Evolutionary conservation across 1,140 invertebrate genomes (phyloP).

Genomic region (Trinorchestia longiramus): DNA sequence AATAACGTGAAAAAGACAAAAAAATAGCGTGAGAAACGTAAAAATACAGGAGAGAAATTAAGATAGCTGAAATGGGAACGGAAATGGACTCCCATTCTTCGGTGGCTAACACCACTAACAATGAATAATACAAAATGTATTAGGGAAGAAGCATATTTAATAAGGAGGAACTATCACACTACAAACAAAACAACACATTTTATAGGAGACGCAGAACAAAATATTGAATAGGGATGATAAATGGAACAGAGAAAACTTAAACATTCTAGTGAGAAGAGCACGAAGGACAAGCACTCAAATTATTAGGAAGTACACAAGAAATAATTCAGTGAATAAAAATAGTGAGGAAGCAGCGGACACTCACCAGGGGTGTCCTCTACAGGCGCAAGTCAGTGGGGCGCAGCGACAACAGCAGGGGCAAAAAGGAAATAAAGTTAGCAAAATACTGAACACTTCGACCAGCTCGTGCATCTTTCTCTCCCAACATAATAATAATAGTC

Average conservation of each 20-base stretch:
- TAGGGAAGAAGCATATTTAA: too few relatives aligned
- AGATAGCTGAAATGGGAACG: not conserved
- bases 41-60: not conserved
- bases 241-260: too few relatives aligned
- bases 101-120: too few relatives aligned
- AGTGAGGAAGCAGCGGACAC: not conserved
- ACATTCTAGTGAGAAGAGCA: not conserved
- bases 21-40: not conserved
- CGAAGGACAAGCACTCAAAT: not conserved
- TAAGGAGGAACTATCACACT: too few relatives aligned
- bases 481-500: not conserved
- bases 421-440: not conserved
- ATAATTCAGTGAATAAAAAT: not conserved
- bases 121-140: too few relatives aligned
- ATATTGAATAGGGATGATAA: too few relatives aligned
- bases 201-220: too few relatives aligned
- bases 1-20: not conserved
- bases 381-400: not conserved
- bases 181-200: too few relatives aligned
- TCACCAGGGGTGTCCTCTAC: slow-evolving; percentile 46
- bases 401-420: not conserved
- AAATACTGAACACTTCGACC: not conserved
- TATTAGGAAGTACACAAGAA: not conserved
- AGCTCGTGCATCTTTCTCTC: not conserved
- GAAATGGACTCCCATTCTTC: not conserved